Evolutionary conservation across 2,113 vertebrate genomes (phyloP).

Genomic region (Sylvietta virens): DNA sequence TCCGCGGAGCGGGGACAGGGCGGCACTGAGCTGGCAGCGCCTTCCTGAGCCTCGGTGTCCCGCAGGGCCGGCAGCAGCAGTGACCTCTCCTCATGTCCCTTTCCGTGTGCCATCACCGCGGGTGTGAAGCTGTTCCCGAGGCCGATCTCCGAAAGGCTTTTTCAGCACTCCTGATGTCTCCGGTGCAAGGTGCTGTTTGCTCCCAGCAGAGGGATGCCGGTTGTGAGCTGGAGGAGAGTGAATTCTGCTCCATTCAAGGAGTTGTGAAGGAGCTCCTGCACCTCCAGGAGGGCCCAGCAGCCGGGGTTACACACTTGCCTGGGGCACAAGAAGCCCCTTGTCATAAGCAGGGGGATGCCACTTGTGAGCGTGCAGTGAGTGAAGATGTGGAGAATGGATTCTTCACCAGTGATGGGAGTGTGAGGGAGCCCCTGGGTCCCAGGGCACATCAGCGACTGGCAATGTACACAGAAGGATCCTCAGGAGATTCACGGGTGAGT

Average conservation of each 20-base stretch:
- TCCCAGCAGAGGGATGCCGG: accelerated
- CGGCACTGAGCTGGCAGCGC: neutral
- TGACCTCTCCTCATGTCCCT: neutral
- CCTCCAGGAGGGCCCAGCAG: neutral
- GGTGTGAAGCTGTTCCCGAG: neutral
- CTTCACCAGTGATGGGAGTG: neutral
- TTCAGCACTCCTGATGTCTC: neutral
- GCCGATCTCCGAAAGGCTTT: neutral
- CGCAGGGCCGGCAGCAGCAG: neutral
- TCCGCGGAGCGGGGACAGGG: too few relatives aligned
- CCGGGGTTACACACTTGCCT: neutral
- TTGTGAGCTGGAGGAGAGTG: neutral
- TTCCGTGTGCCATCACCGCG: too few relatives aligned
- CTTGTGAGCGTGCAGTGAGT: neutral
- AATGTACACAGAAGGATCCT: too few relatives aligned
- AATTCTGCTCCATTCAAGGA: accelerated
- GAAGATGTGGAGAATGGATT: neutral
- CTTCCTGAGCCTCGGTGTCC: neutral
- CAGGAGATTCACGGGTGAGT: neutral
- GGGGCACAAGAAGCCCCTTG: neutral
- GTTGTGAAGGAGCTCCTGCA: too few relatives aligned
- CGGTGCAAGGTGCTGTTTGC: accelerated
- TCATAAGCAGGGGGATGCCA: neutral
- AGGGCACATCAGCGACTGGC: neutral
- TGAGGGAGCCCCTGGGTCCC: neutral